A percentile compares a stretch with the other conserved stretches of the same genome.
These are phyloP conservation scores for Coptodon rendalli DNA, from an alignment of 2,113 vertebrate species.

Conservation along the genomic window DNA sequence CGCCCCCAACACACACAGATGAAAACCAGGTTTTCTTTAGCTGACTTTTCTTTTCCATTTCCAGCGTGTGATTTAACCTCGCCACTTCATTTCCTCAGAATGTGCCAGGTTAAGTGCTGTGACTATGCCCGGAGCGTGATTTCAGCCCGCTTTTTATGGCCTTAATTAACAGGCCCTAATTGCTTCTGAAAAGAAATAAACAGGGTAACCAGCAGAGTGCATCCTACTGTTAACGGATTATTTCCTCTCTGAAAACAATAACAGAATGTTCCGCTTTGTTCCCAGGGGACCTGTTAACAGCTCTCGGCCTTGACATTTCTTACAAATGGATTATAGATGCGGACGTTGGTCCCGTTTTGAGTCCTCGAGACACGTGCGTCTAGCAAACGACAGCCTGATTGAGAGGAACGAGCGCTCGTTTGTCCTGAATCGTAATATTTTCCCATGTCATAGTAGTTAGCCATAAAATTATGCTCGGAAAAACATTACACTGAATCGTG, in stretches of 20 bases:
- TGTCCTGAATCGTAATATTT: conserved; percentile 32
- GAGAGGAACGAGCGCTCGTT: not conserved
- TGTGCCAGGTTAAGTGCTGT: conserved; percentile 28
- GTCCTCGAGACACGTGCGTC: not conserved
- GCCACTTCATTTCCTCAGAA: conserved; percentile 49
- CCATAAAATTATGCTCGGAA: conserved; percentile 25
- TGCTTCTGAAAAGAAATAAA: conserved; percentile 58
- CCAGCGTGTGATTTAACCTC: conserved; percentile 51
- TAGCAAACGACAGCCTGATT: conserved; percentile 4
- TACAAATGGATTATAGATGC: conserved; percentile 17
- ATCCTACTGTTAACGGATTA: conserved; percentile 58
- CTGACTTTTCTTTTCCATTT: conserved; percentile 44
- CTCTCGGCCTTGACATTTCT: conserved; percentile 4
- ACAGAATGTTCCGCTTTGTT: conserved; percentile 46
- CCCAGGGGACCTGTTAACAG: conserved; percentile 31
- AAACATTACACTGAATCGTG: conserved; percentile 20
- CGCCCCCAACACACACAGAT: conserved; percentile 1
- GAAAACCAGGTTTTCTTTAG: conserved; percentile 28
- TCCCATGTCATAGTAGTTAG: conserved; percentile 36
- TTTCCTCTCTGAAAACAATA: conserved; percentile 63
- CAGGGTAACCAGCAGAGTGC: conserved; percentile 43
- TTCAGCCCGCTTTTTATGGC: conserved; percentile 25
- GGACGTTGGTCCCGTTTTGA: not conserved
- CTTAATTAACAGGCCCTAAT: conserved; percentile 61
- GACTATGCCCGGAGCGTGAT: conserved; percentile 1